Evolutionary conservation across 92 coral and sea anemone genomes (phyloP).

Genomic region (Ricordea florida): DNA sequence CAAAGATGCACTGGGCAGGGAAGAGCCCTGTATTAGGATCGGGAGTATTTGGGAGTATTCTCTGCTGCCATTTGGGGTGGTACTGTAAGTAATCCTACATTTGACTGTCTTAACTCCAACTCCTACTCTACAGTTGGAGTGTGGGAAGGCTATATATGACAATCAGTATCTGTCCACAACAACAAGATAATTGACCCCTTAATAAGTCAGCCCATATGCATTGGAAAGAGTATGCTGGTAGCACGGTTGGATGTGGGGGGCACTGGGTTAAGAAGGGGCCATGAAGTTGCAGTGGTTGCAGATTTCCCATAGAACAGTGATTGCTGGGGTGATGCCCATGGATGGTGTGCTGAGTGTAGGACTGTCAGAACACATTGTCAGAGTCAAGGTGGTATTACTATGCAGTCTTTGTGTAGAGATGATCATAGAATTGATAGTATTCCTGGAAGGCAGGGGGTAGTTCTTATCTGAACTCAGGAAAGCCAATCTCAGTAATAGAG

Average conservation of each 20-base stretch:
- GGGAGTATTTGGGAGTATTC: slow-evolving; percentile 52
- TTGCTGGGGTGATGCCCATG: slow-evolving; percentile 45
- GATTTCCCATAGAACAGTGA: slow-evolving; percentile 18
- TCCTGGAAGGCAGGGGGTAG: slow-evolving; percentile 48
- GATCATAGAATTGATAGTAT: slow-evolving; percentile 45
- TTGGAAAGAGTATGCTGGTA: slow-evolving; percentile 41
- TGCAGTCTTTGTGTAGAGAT: slow-evolving; percentile 52
- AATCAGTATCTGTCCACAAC: slow-evolving; percentile 63
- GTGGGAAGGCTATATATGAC: slow-evolving; percentile 71
- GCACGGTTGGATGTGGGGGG: neutral
- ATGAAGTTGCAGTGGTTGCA: slow-evolving; percentile 57
- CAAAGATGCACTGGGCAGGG: slow-evolving; percentile 66
- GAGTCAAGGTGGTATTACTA: slow-evolving; percentile 54
- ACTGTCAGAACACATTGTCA: slow-evolving; percentile 6
- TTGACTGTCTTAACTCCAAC: slow-evolving; percentile 64
- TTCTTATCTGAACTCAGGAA: slow-evolving; percentile 44
- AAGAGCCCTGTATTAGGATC: slow-evolving; percentile 60
- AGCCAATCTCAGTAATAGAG: slow-evolving; percentile 35
- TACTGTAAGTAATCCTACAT: slow-evolving; percentile 55
- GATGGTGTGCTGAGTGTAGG: slow-evolving; percentile 71
- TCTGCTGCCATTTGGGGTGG: slow-evolving; percentile 49
- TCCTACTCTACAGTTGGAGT: slow-evolving; percentile 72
- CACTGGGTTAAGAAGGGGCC: slow-evolving; percentile 18
- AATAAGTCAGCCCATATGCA: slow-evolving; percentile 45
- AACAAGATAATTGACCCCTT: slow-evolving; percentile 42